Percentiles rank a stretch among this genome's conserved stretches.
These are phyloP conservation scores for Phalloptychus januarius DNA, from an alignment of 2,797 vertebrate genomes.

Conservation along the genomic window DNA sequence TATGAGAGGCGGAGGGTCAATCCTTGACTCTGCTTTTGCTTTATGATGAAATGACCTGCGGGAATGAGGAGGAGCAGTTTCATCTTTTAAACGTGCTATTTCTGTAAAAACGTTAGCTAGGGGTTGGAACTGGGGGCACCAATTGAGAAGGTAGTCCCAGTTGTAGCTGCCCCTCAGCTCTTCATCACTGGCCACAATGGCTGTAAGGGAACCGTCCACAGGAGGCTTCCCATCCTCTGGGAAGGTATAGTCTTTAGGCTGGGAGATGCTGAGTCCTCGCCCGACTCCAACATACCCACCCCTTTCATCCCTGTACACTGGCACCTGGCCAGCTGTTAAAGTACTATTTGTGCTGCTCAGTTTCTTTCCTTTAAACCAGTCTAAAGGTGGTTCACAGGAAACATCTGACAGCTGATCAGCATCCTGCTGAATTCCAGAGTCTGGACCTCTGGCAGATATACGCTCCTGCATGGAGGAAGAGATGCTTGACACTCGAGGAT, in stretches of 20 bases:
- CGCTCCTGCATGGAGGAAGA: conserved; percentile 94
- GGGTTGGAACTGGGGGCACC: conserved; percentile 98
- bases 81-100: conserved; percentile 96
- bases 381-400: conserved; percentile 92
- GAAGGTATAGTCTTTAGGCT: conserved; percentile 92
- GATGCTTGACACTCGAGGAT: conserved; percentile 93
- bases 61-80: conserved; percentile 87
- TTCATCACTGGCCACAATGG: conserved; percentile 96
- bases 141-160: conserved; percentile 99
- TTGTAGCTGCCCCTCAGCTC: conserved; percentile 98
- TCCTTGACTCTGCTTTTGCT: conserved; percentile 90
- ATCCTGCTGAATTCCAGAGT: conserved; percentile 98
- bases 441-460: conserved; percentile 91
- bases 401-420: conserved; percentile 96
- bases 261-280: conserved; percentile 89
- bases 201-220: conserved; percentile 91
- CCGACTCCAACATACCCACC: conserved; percentile 89
- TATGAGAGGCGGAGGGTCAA: conserved; percentile 97
- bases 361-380: conserved; percentile 98
- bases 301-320: conserved; percentile 89
- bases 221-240: conserved; percentile 94
- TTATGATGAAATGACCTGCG: conserved; percentile 90
- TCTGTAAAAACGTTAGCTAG: conserved; percentile 97
- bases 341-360: conserved; percentile 80
- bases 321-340: conserved; percentile 87